These are phyloP conservation scores for Sussaba pulchella DNA, from an alignment of 2,888 invertebrate genomes.

Conservation along the genomic window DNA sequence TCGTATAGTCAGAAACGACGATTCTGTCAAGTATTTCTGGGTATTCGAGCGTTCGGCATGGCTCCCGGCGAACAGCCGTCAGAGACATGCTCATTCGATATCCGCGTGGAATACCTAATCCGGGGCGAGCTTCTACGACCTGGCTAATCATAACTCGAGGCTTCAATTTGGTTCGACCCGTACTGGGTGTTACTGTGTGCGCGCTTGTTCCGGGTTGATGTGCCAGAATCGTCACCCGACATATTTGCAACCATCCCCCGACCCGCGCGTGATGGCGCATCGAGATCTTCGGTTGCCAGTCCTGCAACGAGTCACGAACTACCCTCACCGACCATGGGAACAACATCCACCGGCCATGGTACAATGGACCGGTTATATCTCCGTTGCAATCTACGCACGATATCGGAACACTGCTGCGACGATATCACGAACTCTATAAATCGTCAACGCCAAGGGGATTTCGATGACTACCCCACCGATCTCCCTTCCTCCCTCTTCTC, in stretches of 20 bases:
- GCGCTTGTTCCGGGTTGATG: not conserved
- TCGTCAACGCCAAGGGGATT: conserved; percentile 45
- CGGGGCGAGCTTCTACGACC: conserved; percentile 6
- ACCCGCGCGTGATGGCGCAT: too few species aligned
- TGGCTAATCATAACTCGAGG: conserved; percentile 46
- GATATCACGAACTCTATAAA: conserved; percentile 47
- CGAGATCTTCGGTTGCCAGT: conserved; percentile 22
- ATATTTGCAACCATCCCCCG: conserved; percentile 20
- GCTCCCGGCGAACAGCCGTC: not conserved
- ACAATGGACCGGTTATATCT: conserved; percentile 32
- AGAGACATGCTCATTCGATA: not conserved
- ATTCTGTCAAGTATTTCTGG: too few species aligned
- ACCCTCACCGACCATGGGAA: not conserved
- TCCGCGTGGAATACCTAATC: not conserved
- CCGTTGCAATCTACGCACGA: conserved; percentile 30
- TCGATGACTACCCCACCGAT: conserved; percentile 2
- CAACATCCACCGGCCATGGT: not conserved
- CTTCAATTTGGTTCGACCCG: conserved; percentile 10
- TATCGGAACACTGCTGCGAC: conserved; percentile 16
- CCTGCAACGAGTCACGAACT: not conserved
- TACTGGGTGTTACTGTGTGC: too few species aligned
- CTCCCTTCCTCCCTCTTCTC: too few species aligned
- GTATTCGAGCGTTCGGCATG: too few species aligned
- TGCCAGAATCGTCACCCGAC: conserved; percentile 29
- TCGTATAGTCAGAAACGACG: too few species aligned